These are phyloP conservation scores for Glyphotaelius pellucidus DNA, from an alignment of 2,888 invertebrate genomes.

Conservation along the genomic window DNA sequence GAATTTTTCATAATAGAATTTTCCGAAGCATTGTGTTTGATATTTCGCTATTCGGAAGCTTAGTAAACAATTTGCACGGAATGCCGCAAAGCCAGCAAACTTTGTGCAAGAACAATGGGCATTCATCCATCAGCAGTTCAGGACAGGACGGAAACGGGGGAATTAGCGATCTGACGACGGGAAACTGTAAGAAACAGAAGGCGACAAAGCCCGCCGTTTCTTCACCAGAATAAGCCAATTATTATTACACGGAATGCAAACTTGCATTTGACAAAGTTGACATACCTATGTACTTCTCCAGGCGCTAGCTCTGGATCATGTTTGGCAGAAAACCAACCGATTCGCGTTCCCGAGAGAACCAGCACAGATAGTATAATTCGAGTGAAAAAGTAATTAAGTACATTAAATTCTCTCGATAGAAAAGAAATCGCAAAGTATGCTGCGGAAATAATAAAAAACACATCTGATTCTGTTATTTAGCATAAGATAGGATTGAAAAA, in stretches of 20 bases:
- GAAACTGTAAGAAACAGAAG: neutral
- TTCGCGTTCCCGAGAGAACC: neutral
- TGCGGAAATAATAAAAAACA: no score
- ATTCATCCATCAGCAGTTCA: constrained; percentile 7
- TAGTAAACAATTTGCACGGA: constrained; percentile 24
- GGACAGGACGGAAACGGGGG: constrained; percentile 9
- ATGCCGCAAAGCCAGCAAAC: neutral
- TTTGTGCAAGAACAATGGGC: constrained; percentile 36
- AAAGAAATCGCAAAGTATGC: no score
- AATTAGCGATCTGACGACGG: constrained; percentile 38
- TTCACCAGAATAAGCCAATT: neutral
- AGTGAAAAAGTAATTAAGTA: no score
- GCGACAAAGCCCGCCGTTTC: neutral
- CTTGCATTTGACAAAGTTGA: neutral
- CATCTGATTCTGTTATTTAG: no score
- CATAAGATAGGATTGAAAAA: no score
- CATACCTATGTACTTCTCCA: neutral
- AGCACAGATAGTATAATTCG: neutral
- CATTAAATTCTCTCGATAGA: no score
- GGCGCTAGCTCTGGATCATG: neutral
- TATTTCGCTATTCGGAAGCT: neutral
- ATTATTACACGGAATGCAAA: neutral
- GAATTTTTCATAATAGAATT: neutral
- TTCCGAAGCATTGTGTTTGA: neutral
- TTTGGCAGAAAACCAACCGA: neutral